phyloP scores from a whole-genome alignment of 2,113 vertebrate genomes.

The Probosciger aterrimus region DNA sequence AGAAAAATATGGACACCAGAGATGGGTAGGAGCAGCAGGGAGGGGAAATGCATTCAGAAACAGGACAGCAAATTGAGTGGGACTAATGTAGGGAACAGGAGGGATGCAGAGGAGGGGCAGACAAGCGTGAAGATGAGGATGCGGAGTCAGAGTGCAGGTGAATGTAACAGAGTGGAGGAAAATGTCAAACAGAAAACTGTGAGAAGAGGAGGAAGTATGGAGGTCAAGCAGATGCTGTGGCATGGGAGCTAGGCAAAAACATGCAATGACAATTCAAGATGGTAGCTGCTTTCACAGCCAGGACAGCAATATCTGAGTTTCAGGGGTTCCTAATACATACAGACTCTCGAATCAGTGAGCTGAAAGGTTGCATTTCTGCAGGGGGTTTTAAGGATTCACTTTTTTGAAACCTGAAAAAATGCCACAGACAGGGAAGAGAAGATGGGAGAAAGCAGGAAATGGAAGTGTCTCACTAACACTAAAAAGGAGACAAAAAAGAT shows the following conservation, averaged over 20 bases:
- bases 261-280: not conserved
- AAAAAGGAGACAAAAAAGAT: not conserved
- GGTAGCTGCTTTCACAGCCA: not conserved
- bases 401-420: not conserved
- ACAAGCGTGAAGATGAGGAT: not conserved
- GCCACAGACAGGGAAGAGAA: not conserved
- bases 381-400: not conserved
- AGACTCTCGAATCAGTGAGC: not conserved
- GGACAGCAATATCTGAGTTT: not conserved
- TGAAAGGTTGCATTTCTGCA: not conserved
- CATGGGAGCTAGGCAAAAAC: not conserved
- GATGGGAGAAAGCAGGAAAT: not conserved
- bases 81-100: constrained; percentile 46
- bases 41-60: not conserved
- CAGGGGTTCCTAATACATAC: not conserved
- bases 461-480: not conserved
- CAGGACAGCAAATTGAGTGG: constrained; percentile 44
- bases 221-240: not conserved
- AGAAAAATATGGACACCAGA: constrained; percentile 12
- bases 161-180: not conserved
- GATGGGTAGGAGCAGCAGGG: not conserved
- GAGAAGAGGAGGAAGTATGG: not conserved
- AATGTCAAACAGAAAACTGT: not conserved
- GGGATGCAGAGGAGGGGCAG: not conserved
- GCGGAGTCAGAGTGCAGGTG: not conserved